phyloP scores from a whole-genome alignment of 2,113 vertebrate genomes.

The Neotoma lepida region DNA sequence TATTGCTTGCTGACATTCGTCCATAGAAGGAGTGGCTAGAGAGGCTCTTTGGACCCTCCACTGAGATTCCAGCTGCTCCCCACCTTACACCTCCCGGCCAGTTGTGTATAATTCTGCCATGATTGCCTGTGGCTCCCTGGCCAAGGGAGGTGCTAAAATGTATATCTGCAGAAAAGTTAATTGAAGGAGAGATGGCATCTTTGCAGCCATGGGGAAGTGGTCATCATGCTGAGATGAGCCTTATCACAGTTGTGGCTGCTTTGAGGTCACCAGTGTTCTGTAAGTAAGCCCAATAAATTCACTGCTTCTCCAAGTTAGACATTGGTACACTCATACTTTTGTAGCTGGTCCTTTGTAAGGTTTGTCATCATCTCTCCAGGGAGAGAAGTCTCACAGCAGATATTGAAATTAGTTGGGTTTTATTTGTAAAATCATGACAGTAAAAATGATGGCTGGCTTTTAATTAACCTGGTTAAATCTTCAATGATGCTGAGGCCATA shows the following conservation, averaged over 20 bases:
- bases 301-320: background rate
- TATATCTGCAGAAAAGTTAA: background rate
- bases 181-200: background rate
- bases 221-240: background rate
- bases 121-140: background rate
- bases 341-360: background rate
- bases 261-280: background rate
- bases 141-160: background rate
- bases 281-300: background rate
- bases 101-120: background rate
- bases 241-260: background rate
- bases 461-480: conserved; percentile 65
- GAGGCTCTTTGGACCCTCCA: background rate
- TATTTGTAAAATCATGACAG: conserved; percentile 46
- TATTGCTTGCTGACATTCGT: background rate
- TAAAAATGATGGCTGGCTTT: conserved; percentile 62
- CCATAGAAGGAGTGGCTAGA: background rate
- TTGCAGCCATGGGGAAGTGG: background rate
- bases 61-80: background rate
- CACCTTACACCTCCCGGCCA: background rate
- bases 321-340: too few relatives aligned
- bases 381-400: background rate
- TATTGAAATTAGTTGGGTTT: conserved; percentile 11
- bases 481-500: conserved; percentile 39
- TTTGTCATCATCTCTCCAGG: background rate